These are phyloP conservation scores for Scortum barcoo DNA, from an alignment of 2,113 vertebrate genomes.

Conservation along the genomic window DNA sequence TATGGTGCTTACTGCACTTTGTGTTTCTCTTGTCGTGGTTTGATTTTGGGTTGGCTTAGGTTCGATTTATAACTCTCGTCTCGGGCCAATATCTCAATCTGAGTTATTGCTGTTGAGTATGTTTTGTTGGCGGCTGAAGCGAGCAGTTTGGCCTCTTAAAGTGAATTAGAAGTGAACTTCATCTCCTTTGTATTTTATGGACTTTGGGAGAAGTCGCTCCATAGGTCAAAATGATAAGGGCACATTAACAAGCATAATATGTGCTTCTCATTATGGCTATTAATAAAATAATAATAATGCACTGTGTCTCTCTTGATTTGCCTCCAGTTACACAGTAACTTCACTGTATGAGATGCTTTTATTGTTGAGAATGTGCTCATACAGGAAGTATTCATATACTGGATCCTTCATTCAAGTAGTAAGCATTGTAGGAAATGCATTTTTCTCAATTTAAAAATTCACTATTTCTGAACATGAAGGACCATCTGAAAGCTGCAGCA, in stretches of 20 bases:
- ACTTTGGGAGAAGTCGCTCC: not conserved
- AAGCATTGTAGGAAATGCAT: constrained; percentile 13
- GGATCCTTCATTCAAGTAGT: not conserved
- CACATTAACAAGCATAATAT: not conserved
- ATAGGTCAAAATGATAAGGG: not conserved
- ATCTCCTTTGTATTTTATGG: constrained; percentile 5
- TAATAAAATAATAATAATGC: not conserved
- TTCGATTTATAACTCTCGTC: constrained; percentile 48
- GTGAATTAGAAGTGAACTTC: constrained; percentile 28
- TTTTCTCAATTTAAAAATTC: constrained; percentile 46
- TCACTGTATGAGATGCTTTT: not conserved
- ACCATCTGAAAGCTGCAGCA: constrained; percentile 16
- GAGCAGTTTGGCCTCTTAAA: constrained; percentile 14
- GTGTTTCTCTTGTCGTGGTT: constrained; percentile 38
- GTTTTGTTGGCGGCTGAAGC: constrained; percentile 34
- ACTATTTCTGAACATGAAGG: constrained; percentile 22
- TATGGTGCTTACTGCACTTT: constrained; percentile 50
- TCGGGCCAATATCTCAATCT: constrained; percentile 34
- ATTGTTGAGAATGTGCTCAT: not conserved
- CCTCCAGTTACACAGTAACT: not conserved
- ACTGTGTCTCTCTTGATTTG: constrained; percentile 1
- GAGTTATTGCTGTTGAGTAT: constrained; percentile 39
- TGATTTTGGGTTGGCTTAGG: constrained; percentile 22
- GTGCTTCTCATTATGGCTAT: not conserved
- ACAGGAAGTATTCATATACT: constrained; percentile 2